These are phyloP conservation scores for Ennomos quercinarius DNA, from an alignment of 2,888 invertebrate species.

Conservation along the genomic window DNA sequence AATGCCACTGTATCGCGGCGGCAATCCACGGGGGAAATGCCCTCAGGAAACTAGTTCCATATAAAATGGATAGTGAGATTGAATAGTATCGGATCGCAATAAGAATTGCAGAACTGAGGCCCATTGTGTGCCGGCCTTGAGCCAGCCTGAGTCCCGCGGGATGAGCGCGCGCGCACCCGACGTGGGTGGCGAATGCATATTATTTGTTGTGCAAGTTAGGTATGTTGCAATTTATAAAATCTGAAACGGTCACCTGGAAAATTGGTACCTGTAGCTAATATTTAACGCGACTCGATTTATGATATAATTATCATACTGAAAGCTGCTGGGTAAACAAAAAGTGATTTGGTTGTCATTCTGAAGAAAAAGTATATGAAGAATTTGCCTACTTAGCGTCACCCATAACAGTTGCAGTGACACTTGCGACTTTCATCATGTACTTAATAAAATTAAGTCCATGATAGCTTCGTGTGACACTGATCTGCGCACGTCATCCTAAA, in stretches of 20 bases:
- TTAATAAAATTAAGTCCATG: too few relatives aligned
- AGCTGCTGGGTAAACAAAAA: too few relatives aligned
- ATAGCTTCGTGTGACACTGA: too few relatives aligned
- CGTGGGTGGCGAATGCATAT: conserved; percentile 67
- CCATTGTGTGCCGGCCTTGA: conserved; percentile 77
- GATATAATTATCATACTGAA: too few relatives aligned
- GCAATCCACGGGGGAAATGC: conserved; percentile 57
- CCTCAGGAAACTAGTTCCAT: conserved; percentile 78
- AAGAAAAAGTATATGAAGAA: too few relatives aligned
- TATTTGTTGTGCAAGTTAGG: conserved; percentile 16
- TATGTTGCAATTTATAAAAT: conserved; percentile 16
- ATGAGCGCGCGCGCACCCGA: conserved; percentile 54
- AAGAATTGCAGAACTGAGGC: conserved; percentile 67
- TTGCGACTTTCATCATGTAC: too few relatives aligned
- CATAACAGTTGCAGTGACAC: too few relatives aligned
- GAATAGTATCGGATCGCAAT: conserved; percentile 78
- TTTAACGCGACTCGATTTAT: too few relatives aligned
- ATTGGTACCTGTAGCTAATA: neutral
- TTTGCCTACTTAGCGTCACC: too few relatives aligned
- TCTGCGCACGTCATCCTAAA: too few relatives aligned
- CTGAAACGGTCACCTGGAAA: neutral
- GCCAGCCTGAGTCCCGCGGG: conserved; percentile 55
- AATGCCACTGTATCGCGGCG: conserved; percentile 60
- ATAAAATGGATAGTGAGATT: conserved; percentile 78
- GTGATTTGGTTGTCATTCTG: too few relatives aligned